phyloP scores from a whole-genome alignment of 2,888 invertebrate species.

The Abrostola tripartita region DNA sequence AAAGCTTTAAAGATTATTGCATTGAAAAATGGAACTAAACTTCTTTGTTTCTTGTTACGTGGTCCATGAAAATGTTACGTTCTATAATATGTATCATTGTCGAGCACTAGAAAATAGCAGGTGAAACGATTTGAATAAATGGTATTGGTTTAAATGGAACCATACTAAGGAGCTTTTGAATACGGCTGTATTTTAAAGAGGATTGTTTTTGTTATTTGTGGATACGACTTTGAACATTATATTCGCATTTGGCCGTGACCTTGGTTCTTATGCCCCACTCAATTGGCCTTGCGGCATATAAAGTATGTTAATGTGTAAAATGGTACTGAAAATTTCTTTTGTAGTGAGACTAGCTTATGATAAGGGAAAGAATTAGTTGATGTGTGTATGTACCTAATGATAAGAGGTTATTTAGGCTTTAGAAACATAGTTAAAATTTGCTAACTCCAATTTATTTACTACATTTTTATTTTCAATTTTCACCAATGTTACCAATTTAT shows the following conservation, averaged over 20 bases:
- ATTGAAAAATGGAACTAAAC: background rate
- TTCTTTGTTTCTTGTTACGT: constrained; percentile 1
- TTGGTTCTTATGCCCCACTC: background rate
- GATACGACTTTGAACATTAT: constrained; percentile 7
- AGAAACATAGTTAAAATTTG: too few relatives aligned
- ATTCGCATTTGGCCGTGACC: constrained; percentile 2
- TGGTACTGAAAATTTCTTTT: too few relatives aligned
- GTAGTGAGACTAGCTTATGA: too few relatives aligned
- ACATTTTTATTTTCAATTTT: too few relatives aligned
- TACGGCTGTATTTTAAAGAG: constrained; percentile 14
- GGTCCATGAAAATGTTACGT: constrained; percentile 7
- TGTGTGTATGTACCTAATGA: too few relatives aligned
- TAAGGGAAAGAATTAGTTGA: too few relatives aligned
- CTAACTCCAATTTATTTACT: too few relatives aligned
- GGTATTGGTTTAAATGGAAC: constrained; percentile 25
- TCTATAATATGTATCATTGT: constrained; percentile 11
- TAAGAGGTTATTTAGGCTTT: too few relatives aligned
- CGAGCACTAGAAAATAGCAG: constrained; percentile 5
- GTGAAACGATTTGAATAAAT: constrained; percentile 35
- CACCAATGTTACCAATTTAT: too few relatives aligned
- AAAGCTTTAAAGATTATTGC: too few relatives aligned
- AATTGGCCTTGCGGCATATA: background rate
- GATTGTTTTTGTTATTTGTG: constrained; percentile 9
- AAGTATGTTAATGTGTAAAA: too few relatives aligned
- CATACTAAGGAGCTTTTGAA: constrained; percentile 29